Evolutionary conservation across 2,888 invertebrate genomes (phyloP).

Genomic region (Tinea pellionella): DNA sequence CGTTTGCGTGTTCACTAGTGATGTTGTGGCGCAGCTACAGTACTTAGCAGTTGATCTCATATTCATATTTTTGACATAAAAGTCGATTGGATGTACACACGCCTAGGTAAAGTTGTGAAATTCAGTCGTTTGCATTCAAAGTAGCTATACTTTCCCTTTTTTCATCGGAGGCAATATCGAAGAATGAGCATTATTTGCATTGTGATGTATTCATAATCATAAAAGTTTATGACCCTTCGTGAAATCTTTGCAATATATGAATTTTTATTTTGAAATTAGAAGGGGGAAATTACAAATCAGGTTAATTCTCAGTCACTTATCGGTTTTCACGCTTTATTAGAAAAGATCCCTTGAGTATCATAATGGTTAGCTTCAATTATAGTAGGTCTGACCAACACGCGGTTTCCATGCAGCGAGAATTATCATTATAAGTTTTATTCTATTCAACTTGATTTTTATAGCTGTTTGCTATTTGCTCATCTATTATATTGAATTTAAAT

Average conservation of each 20-base stretch:
- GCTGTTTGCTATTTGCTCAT: too few relatives aligned
- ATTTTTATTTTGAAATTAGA: background rate
- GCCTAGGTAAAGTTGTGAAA: background rate
- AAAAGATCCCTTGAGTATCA: too few relatives aligned
- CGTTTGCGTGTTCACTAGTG: too few relatives aligned
- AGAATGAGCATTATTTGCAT: slow-evolving; percentile 11
- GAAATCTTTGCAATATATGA: slow-evolving; percentile 1
- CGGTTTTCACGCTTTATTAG: too few relatives aligned
- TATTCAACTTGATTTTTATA: too few relatives aligned
- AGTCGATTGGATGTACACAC: background rate
- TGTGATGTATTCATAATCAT: slow-evolving; percentile 14
- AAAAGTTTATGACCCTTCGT: slow-evolving; percentile 5
- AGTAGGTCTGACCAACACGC: too few relatives aligned
- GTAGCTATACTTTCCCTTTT: slow-evolving; percentile 13
- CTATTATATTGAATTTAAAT: too few relatives aligned
- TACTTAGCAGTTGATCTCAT: background rate
- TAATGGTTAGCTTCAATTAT: too few relatives aligned
- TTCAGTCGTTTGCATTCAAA: slow-evolving; percentile 15
- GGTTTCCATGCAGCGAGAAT: too few relatives aligned
- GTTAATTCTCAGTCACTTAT: too few relatives aligned
- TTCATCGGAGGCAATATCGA: slow-evolving; percentile 11
- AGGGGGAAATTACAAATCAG: background rate
- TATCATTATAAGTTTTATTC: too few relatives aligned
- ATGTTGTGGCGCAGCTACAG: too few relatives aligned
- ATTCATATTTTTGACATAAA: slow-evolving; percentile 6